Base-by-base conservation (phyloP, 2,888 invertebrate genomes). In the Perizoma flavofasciatum region DNA sequence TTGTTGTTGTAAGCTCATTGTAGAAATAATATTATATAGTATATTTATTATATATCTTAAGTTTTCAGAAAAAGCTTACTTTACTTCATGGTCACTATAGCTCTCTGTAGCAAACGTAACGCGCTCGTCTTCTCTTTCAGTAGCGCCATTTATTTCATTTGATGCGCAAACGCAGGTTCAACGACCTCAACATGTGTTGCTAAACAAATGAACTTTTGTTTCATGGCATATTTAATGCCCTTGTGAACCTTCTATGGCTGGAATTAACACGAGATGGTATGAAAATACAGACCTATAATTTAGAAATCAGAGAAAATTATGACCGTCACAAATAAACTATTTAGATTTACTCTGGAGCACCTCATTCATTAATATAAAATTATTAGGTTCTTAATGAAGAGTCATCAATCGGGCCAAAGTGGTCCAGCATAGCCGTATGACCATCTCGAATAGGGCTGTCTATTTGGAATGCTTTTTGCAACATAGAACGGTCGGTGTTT, bases 371-470 rank as follows among this genome's bases (percentile, higher is more conserved):
- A 65, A 59, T 64, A 60, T 62, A 58, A 66, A 65, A 65, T 64
- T 68, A 73, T 71, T 65, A 63, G 40, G 62, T 41, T 48, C 35
- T 46, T 68, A 70, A 69, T 66, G 68, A 72, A 69, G 70, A 70
- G 65, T 73, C 77, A 78, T 77, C 82, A 82, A 82, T 82, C 83
- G 75, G 77, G 65, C 52, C 69, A 59, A 71, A 78, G 69, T 68
- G 69, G 67, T 61, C 72, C 71, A 65, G 74, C 75, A 74, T 75
- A 74, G 68, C 65, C 57, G 60, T 75, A 73, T 78, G 75, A 72
- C 69, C 69, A 71, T 45, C 48, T 33, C 39, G 49, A 34, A n/a
- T 43, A 62, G 55, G 62, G 62, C 9, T 62, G 58, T 7, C 62
- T 41, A 41, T 10, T 8, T 10, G 5, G 7, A 35, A 44, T 22